Base-by-base conservation (phyloP, 2,888 invertebrate genomes). In the Caenorhabditis angaria region DNA sequence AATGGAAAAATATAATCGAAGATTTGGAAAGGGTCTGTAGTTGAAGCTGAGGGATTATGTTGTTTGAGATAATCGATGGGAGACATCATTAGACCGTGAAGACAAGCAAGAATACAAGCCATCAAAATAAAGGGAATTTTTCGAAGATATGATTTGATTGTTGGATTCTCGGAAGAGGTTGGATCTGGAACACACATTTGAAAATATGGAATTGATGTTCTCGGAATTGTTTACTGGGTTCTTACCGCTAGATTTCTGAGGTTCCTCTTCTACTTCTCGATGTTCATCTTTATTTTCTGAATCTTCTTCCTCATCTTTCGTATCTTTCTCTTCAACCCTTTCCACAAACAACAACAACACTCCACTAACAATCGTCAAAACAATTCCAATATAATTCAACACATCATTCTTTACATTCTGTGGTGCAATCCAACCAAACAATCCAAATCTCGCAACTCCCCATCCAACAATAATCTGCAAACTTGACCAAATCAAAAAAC, bases 1-100 rank as follows among this genome's bases (percentile, higher is more conserved):
- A 83, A 82, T 10, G 85, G 84, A 67, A 83, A 85, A 58, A 83
- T 81, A 62, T 83, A 84, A 70, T 85, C 84, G 67, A 85, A 80
- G 14, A 84, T 83, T 70, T 73, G 57, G 25, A 67, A 80, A 25
- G 70, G 69, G 58, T 82, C 80, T 2, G 58, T 73, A 6, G 60
- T 71, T 12, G 57, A 54, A 2, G 80, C 70, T 47, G 72, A 64
- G 58, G 80, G 74, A 50, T 78, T 68, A 58, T 69, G 63, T 65
- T 82, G 80, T 50, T 80, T 80, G 60, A 80, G 70, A 73, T 75
- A 79, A 60, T 74, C 82, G 28, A 81, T 82, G 0, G 85, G 85
- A 14, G 82, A 74, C 80, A 85, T 78, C 84, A 84, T 83, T 2
- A 83, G 64, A 8, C 85, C 85, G 59, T 84, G 85, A 1, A 83